Base-by-base conservation (phyloP, 92 coral and sea anemone genomes). In the Epizoanthus ramosus region DNA sequence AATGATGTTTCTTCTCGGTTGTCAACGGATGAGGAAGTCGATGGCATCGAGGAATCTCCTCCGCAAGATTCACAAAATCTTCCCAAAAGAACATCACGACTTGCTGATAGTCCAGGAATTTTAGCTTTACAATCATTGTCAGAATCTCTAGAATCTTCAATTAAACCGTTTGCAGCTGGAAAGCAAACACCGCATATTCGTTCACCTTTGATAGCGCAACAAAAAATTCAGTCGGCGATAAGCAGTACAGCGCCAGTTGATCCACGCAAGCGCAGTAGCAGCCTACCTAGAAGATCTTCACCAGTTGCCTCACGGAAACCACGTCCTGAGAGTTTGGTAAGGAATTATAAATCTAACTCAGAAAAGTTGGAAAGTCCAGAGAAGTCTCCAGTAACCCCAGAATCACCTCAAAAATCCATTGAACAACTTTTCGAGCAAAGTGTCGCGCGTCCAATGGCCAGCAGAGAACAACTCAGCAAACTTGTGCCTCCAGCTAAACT, bases 211-310 rank as follows among this genome's bases (percentile, higher is more conserved):
- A 86, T 93, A 21, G 89, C 92, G 12, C 94, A 91, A 45, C 89
- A 93, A 52, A 83, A 86, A 60, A 64, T 93, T 71, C 86, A 91
- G 84, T 91, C 97, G 10, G 97, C 94, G 1, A 93, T 93, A 22
- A 88, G 68, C 73, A 64, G 79, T 61, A 54, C 45, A 14, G 80
- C 12, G 10, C 92, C 35, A 88, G 86, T 25, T 65, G 83, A 18
- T 87, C 67, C 22, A 3, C 94, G 91, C 12, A 96, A 86, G 72
- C 90, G 92, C 14, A 77, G 71, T 5, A 22, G 84, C 4, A 79
- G 88, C 16, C 88, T 91, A 43, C 94, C 98, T 3, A 84, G 87
- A 61, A 87, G 98, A 57, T 95, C 98, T 15, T 95, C 98, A 18
- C 98, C 98, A 6, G 91, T 96, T 12, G n/a, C 89, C 15, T 86